Base-by-base conservation (phyloP, 2,113 vertebrate genomes). In the Coptodon rendalli region DNA sequence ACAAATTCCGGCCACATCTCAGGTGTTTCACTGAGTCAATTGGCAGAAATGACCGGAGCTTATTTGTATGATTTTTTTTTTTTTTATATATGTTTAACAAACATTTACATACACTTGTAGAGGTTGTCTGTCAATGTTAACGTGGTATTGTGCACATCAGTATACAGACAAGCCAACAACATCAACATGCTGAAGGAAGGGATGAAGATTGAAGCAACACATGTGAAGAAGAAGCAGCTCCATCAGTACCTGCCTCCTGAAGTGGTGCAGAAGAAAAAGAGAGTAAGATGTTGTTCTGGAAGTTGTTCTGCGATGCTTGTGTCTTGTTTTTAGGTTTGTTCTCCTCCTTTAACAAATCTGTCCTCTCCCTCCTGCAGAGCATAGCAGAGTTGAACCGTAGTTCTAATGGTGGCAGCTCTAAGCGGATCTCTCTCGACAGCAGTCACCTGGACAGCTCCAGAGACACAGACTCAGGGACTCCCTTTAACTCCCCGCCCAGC, bases 171-270 rank as follows among this genome's bases (percentile, higher is more conserved):
- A 88, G 99, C 98, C 50, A 98, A 95, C 94, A 98, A 98, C 89
- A 97, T 99, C 95, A 99, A 97, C 68, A 97, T 99, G 96, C 93
- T 99, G 16, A 99, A 99, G 90, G 97, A 98, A 2, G 98, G 97
- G 7, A 99, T 99, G 98, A 99, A 97, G 95, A 98, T 99, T 16
- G 98, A 99, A 96, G 98, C 98, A 3, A 98, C 97, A 16, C 98
- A 99, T 7, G 98, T 99, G 82, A 99, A 97, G 92, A 99, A 97
- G 93, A 99, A 98, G 63, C 98, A 99, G 56, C 97, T 99, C 43
- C 97, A 98, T 92, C 97, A 98, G 86, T 99, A 99, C 91, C 96
- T 99, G 88, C 98, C 98, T 24, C 95, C 97, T 87, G 98, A 98
- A 87, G 93, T 97, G 24, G 96, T 99, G 54, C 98, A 99, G 93